Percentiles rank a stretch among this genome's conserved stretches.
Evolutionary conservation across 2,113 vertebrate species (phyloP).

Genomic region (Corvus moneduloides): DNA sequence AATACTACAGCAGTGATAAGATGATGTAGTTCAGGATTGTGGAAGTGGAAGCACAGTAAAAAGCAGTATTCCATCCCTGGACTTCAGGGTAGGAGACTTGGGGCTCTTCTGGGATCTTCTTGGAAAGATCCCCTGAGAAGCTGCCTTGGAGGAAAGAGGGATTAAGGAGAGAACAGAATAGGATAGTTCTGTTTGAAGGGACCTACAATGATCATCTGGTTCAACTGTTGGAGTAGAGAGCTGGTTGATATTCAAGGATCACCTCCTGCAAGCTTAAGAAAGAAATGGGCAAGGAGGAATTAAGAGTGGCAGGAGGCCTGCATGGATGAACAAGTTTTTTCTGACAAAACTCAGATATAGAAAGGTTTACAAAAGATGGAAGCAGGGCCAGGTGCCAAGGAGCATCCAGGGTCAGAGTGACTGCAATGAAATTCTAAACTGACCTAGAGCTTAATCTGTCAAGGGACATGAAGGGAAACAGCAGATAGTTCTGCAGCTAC

Average conservation of each 20-base stretch:
- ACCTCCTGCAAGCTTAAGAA: background rate
- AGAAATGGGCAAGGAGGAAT: background rate
- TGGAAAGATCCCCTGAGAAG: background rate
- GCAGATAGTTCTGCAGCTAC: background rate
- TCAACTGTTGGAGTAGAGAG: accelerated
- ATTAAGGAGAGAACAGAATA: background rate
- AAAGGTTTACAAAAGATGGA: background rate
- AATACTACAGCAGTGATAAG: background rate
- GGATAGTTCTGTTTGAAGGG: background rate
- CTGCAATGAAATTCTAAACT: background rate
- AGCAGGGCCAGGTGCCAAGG: background rate
- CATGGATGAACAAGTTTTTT: background rate
- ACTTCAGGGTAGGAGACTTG: background rate
- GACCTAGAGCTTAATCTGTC: background rate
- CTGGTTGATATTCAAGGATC: background rate
- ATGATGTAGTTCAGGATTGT: background rate
- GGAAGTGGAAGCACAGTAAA: background rate
- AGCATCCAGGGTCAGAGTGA: background rate
- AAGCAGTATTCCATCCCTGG: background rate
- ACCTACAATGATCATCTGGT: background rate
- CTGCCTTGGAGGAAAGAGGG: background rate
- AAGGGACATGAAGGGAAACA: background rate
- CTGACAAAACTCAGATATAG: background rate
- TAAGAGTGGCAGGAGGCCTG: background rate
- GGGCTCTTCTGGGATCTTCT: background rate